phyloP scores from a whole-genome alignment of 2,113 vertebrate genomes.

The Centropus unirufus region DNA sequence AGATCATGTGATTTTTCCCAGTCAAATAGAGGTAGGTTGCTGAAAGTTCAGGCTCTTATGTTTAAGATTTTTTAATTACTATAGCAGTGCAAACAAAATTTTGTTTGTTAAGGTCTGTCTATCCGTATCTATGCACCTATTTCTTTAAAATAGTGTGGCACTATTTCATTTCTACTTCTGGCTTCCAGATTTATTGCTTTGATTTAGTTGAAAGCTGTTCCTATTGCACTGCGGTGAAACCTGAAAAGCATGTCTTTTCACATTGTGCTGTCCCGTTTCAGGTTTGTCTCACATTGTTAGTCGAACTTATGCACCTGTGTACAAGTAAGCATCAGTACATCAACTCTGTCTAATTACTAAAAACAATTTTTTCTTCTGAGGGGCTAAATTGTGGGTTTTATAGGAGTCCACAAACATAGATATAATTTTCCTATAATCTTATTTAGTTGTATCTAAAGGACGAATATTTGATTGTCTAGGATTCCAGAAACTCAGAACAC shows the following conservation, averaged over 20 bases:
- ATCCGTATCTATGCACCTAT: not conserved
- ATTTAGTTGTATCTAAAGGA: not conserved
- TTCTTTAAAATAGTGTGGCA: not conserved
- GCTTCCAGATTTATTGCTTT: not conserved
- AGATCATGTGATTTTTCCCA: not conserved
- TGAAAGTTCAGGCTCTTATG: not conserved
- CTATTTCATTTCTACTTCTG: not conserved
- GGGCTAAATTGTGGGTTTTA: not conserved
- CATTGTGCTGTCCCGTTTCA: not conserved
- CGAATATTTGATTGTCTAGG: not conserved
- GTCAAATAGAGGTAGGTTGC: not conserved
- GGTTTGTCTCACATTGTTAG: not conserved
- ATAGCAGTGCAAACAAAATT: not conserved
- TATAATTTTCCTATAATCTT: not conserved
- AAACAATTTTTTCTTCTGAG: not conserved
- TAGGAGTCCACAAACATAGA: not conserved
- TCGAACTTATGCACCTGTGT: not conserved
- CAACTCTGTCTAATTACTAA: not conserved
- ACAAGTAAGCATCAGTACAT: not conserved
- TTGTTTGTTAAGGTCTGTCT: not conserved
- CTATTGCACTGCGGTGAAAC: not conserved
- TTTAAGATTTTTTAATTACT: not conserved
- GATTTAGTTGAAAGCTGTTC: constrained; percentile 9
- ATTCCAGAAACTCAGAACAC: not conserved
- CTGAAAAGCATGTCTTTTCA: not conserved